phyloP scores from a whole-genome alignment of 2,888 invertebrate genomes.

The Drosophila incognita region DNA sequence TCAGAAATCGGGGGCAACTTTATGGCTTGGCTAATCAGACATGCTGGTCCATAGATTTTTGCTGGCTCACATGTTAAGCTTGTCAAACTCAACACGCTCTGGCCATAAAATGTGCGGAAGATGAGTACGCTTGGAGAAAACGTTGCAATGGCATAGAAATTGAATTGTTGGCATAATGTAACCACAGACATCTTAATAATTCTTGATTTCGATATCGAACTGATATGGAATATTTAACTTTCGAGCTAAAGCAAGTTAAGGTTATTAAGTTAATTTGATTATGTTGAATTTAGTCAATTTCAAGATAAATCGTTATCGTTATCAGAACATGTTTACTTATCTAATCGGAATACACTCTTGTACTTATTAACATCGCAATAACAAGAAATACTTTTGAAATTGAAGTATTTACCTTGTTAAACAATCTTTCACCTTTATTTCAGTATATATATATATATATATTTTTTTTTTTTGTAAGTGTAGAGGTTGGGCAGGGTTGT shows the following conservation, averaged over 20 bases:
- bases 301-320: not conserved
- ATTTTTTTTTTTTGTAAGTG: not conserved
- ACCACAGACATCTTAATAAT: not conserved
- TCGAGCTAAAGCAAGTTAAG: not conserved
- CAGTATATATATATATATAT: not conserved
- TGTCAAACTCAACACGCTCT: conserved; percentile 68
- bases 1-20: conserved; percentile 20
- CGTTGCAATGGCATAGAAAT: not conserved
- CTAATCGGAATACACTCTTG: not conserved
- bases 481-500: not conserved
- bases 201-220: not conserved
- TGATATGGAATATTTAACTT: not conserved
- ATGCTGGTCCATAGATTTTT: conserved; percentile 47
- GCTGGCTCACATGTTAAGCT: conserved; percentile 27
- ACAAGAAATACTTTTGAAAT: not conserved
- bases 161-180: not conserved
- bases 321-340: not conserved
- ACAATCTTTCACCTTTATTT: not conserved
- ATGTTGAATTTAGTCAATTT: not conserved
- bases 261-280: not conserved
- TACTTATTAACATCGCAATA: not conserved
- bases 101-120: conserved; percentile 54
- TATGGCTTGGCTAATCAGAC: conserved; percentile 57
- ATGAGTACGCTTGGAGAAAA: not conserved
- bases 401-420: not conserved